These are phyloP conservation scores for Campoplex nolae DNA, from an alignment of 2,888 invertebrate species.

Conservation along the genomic window DNA sequence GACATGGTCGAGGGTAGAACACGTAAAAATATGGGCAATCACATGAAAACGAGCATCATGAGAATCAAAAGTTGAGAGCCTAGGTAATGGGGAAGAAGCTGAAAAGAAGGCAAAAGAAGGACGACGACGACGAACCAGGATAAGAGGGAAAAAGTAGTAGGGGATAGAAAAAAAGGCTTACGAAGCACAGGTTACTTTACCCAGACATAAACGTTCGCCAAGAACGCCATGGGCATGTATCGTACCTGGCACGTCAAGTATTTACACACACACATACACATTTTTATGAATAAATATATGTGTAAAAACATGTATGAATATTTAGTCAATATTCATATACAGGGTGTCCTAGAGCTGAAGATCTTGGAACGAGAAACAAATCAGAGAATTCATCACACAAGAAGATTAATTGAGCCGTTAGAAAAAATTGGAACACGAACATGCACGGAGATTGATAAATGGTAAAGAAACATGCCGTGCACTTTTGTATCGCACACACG, in stretches of 20 bases:
- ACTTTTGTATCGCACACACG: not conserved
- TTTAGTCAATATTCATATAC: not conserved
- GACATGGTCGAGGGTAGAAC: not conserved
- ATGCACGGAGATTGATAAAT: not conserved
- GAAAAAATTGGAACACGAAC: conserved; percentile 36
- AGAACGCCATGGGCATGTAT: conserved; percentile 49
- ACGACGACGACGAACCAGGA: not conserved
- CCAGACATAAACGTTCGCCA: conserved; percentile 48
- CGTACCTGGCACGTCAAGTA: conserved; percentile 48
- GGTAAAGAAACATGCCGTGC: not conserved
- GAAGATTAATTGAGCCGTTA: not conserved
- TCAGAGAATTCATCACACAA: conserved; percentile 19
- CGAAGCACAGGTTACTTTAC: conserved; percentile 38
- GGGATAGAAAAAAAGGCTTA: conserved; percentile 36
- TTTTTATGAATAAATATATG: not conserved
- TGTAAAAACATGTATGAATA: not conserved
- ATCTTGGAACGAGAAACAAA: conserved; percentile 25
- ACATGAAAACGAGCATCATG: not conserved
- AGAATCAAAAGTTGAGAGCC: conserved; percentile 1
- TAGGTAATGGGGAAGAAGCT: not conserved
- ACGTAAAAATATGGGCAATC: not conserved
- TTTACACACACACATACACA: conserved; percentile 4
- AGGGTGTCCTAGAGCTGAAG: not conserved
- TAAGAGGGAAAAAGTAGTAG: not conserved
- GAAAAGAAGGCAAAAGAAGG: not conserved